Conservation (phyloP, 2,797 vertebrate genomes). For the Peromyscus attwateri region DNA sequence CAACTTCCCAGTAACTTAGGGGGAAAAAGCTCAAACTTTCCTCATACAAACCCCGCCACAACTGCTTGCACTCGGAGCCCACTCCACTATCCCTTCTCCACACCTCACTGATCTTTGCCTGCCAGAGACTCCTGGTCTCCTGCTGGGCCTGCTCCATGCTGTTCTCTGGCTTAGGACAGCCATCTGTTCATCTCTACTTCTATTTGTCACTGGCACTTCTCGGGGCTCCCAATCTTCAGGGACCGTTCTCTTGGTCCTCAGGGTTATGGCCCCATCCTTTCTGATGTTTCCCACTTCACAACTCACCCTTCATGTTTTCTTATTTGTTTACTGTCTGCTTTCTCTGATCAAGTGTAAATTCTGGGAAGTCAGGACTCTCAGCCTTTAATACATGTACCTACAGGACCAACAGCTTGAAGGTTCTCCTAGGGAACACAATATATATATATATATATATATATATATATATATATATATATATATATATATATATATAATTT, state of each 20-base stretch:
- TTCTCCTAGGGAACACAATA: neutral
- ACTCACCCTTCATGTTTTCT: neutral
- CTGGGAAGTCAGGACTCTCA: slow-evolving; percentile 2
- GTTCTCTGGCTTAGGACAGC: neutral
- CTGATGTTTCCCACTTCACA: neutral
- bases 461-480: no score
- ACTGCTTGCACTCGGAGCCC: neutral
- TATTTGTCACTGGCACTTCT: neutral
- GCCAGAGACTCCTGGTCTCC: neutral
- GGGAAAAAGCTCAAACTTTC: neutral
- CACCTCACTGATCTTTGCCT: neutral
- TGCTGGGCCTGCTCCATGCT: neutral
- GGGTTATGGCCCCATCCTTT: neutral
- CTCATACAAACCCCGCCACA: neutral
- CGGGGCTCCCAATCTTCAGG: neutral
- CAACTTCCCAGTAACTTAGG: neutral
- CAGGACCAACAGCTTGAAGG: neutral
- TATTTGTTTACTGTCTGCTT: neutral
- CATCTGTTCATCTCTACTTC: neutral
- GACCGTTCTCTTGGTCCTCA: neutral
- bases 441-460: no score
- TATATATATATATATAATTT: no score
- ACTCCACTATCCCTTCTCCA: neutral
- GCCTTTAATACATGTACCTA: neutral
- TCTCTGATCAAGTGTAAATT: neutral